Base-by-base conservation (phyloP, 2,113 vertebrate genomes). In the Sceloporus undulatus region DNA sequence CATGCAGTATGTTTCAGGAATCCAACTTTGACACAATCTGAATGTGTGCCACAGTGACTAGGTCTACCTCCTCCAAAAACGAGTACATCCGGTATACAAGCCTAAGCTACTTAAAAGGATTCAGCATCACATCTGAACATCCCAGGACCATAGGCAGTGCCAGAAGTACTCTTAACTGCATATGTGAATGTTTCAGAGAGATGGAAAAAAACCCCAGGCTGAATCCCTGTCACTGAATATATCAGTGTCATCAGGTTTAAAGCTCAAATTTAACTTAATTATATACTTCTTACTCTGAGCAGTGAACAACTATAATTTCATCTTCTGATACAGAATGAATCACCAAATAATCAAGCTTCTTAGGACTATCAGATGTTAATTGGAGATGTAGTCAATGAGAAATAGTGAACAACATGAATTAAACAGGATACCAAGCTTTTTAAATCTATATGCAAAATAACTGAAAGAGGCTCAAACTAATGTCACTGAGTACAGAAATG, bases 401-500 rank as follows among this genome's bases (percentile, higher is more conserved):
- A 62, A 11, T 5, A 62, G 21, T 40, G 21, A 75, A 56, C 59
- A 85, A 29, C 38, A 62, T 40, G 7, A 75, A 75, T 84, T 48
- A 71, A 54, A 54, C 81, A 85, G 77, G 16, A 83, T 21, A 65
- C 5, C 2, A 4, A 77, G 85, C 10, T 6, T 29, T 89, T 21
- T 23, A 76, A 21, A 0, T n/a, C 18, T 86, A 78, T 66, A 85
- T 0, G 4, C 56, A 87, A 85, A 73, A 87, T 1, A 84, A 5
- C 18, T 48, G 4, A 18, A 56, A 85, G 13, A 91, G 91, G 65
- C 56, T 23, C 70, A 91, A 62, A 87, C 85, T 21, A 3, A 89
- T 9, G 7, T 23, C 48, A 40, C 65, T 2, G 8, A 82, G 75
- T 56, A 48, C 25, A 56, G 3, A 71, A 92, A 66, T 56, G 0